These are phyloP conservation scores for Labeo calbasu DNA, from an alignment of 2,797 vertebrate species.

Conservation along the genomic window DNA sequence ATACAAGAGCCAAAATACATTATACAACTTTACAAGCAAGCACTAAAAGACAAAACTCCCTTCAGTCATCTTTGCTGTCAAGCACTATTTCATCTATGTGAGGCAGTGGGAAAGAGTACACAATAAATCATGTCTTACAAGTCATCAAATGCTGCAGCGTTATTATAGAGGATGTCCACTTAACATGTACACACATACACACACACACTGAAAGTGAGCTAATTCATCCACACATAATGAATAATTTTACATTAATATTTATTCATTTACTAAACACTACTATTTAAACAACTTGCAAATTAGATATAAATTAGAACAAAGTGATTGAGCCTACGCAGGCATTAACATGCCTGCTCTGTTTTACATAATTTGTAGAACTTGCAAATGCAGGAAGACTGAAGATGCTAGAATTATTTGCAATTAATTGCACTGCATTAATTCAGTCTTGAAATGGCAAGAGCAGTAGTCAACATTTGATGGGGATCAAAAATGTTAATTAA, in stretches of 20 bases:
- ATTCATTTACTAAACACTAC: neutral
- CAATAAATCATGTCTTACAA: constrained; percentile 71
- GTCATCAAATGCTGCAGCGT: constrained; percentile 67
- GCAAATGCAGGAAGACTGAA: neutral
- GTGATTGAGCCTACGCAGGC: neutral
- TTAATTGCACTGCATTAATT: neutral
- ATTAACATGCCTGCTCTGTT: neutral
- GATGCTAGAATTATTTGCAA: no score
- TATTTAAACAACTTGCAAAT: no score
- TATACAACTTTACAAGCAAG: no score
- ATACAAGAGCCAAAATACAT: no score
- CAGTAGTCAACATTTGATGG: no score
- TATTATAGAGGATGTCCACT: constrained; percentile 55
- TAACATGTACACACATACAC: neutral
- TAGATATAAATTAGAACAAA: neutral
- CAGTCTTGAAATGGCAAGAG: neutral
- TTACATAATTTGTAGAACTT: neutral
- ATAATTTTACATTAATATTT: neutral
- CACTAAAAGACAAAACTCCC: neutral
- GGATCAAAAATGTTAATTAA: no score
- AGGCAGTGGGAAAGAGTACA: constrained; percentile 6
- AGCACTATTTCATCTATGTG: neutral
- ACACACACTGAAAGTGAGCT: neutral
- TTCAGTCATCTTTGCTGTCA: neutral
- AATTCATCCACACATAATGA: neutral